Evolutionary conservation across 37 sponge, comb jelly and placozoan species (phyloP).

Genomic region (Haliclona indistincta): DNA sequence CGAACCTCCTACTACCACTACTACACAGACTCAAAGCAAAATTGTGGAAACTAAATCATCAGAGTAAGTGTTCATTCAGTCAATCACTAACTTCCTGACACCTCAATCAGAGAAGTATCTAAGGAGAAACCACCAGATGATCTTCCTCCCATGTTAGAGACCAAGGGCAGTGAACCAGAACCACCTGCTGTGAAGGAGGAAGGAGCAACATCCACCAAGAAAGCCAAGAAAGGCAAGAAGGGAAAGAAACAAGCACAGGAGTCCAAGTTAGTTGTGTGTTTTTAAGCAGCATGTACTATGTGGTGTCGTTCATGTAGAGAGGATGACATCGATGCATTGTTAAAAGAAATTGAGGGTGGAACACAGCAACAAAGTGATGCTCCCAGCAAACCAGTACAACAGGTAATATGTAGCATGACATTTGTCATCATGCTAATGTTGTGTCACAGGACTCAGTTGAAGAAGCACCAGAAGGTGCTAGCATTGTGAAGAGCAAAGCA

Average conservation of each 20-base stretch:
- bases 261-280: background rate
- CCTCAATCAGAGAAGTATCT: background rate
- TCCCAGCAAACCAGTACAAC: too few species aligned
- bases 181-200: background rate
- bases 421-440: background rate
- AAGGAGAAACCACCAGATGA: too few species aligned
- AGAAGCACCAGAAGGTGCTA: background rate
- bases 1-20: background rate
- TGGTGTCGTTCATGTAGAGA: conserved; percentile 1
- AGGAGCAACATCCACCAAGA: background rate
- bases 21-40: too few species aligned
- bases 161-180: background rate
- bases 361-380: too few species aligned
- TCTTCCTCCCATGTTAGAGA: background rate
- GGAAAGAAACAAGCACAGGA: conserved; percentile 21
- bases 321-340: conserved; percentile 37
- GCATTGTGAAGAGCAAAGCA: background rate
- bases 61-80: too few species aligned
- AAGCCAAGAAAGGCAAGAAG: conserved; percentile 19
- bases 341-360: conserved; percentile 21
- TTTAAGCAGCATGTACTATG: background rate
- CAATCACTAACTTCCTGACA: too few species aligned
- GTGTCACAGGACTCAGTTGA: too few species aligned
- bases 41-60: too few species aligned
- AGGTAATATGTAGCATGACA: background rate